These are phyloP conservation scores for Hippasteria phrygiana DNA, from an alignment of 53 echinoderm and acorn worm genomes.

Conservation along the genomic window DNA sequence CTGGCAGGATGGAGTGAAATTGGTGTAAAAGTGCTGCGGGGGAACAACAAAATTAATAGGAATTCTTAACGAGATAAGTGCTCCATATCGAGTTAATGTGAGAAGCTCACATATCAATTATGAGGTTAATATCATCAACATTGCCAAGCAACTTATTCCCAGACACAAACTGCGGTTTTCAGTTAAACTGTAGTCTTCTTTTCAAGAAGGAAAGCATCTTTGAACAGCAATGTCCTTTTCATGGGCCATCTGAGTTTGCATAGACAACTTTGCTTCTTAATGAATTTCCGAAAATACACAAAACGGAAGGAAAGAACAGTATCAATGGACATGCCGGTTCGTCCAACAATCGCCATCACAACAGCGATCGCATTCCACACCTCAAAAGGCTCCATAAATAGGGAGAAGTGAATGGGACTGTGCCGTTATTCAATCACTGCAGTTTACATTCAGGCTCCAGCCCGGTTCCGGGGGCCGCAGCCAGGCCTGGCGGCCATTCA, in stretches of 20 bases:
- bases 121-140: background rate
- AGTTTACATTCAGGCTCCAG: slow-evolving; percentile 59
- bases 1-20: slow-evolving; percentile 2
- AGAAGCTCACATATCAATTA: slow-evolving; percentile 42
- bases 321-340: background rate
- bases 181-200: too few relatives aligned
- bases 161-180: too few relatives aligned
- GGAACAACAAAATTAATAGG: slow-evolving; percentile 29
- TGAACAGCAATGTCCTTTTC: too few relatives aligned
- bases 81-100: slow-evolving; percentile 18
- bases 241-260: background rate
- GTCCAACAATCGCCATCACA: background rate
- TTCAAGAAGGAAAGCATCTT: too few relatives aligned
- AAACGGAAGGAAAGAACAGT: background rate
- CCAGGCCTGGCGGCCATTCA: slow-evolving; percentile 50
- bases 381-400: slow-evolving; percentile 48
- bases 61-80: slow-evolving; percentile 17
- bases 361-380: slow-evolving; percentile 46
- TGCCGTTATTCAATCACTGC: slow-evolving; percentile 59
- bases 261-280: background rate
- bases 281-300: background rate
- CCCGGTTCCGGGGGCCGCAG: slow-evolving; percentile 35
- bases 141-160: background rate
- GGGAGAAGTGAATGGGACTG: slow-evolving; percentile 25
- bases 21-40: slow-evolving; percentile 6